Conservation (phyloP, 2,797 vertebrate genomes). For the Rousettus madagascariensis region DNA sequence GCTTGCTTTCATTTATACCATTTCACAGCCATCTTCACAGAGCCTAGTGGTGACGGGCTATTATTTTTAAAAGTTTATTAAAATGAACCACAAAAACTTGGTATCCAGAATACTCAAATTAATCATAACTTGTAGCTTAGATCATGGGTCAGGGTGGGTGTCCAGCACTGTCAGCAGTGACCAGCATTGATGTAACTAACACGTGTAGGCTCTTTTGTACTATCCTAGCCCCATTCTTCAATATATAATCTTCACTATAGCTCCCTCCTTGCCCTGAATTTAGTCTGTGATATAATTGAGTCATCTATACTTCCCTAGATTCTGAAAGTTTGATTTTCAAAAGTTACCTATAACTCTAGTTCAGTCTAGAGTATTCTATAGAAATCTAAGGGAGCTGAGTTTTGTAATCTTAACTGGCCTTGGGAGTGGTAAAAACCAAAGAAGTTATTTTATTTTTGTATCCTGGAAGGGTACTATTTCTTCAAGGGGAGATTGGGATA, state of each 20-base stretch:
- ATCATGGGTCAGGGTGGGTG: conserved; percentile 28
- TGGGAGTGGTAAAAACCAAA: conserved; percentile 39
- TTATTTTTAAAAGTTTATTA: conserved; percentile 2
- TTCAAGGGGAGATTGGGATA: conserved; percentile 59
- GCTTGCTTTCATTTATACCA: background rate
- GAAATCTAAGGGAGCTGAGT: conserved; percentile 32
- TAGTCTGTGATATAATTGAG: background rate
- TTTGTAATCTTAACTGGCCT: conserved; percentile 53
- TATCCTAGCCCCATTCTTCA: background rate
- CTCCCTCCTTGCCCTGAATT: background rate
- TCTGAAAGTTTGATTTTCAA: conserved; percentile 46
- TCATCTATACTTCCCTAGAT: conserved; percentile 47
- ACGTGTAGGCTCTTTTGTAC: background rate
- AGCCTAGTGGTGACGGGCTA: background rate
- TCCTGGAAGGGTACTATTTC: conserved; percentile 74
- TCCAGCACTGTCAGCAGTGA: conserved; percentile 22
- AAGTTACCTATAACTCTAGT: conserved; percentile 48
- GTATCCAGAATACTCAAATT: background rate
- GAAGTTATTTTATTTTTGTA: conserved; percentile 66
- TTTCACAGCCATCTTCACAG: conserved; percentile 30
- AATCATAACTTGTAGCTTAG: conserved; percentile 26
- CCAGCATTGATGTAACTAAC: background rate
- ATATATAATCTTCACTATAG: background rate
- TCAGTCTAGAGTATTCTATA: conserved; percentile 29
- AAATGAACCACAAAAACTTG: background rate